Percentiles rank a stretch among this genome's conserved stretches.
These are phyloP conservation scores for Rhabditoides inermis DNA, from an alignment of 2,888 invertebrate genomes.

Conservation along the genomic window DNA sequence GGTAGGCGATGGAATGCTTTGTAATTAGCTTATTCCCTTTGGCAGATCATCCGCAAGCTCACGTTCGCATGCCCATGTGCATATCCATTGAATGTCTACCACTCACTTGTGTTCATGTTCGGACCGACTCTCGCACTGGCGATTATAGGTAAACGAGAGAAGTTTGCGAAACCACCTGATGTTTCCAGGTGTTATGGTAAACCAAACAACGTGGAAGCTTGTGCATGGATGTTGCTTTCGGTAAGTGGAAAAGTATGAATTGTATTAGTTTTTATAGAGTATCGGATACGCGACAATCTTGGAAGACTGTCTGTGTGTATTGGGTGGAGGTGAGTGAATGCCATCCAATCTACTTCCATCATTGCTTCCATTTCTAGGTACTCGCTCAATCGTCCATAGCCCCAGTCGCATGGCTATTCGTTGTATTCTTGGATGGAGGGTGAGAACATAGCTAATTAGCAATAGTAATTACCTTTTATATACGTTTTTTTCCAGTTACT, in stretches of 20 bases:
- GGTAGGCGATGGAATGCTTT: conserved; percentile 14
- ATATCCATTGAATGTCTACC: conserved; percentile 39
- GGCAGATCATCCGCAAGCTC: conserved; percentile 37
- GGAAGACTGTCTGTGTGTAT: conserved; percentile 32
- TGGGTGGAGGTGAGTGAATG: conserved; percentile 30
- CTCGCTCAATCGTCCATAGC: conserved; percentile 34
- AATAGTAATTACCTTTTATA: conserved; percentile 1
- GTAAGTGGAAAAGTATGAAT: conserved; percentile 11
- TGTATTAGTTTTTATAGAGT: conserved; percentile 12
- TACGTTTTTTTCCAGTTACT: conserved; percentile 22
- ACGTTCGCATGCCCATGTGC: conserved; percentile 45
- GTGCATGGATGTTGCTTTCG: conserved; percentile 40
- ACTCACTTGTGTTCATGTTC: conserved; percentile 36
- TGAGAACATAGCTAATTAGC: neutral
- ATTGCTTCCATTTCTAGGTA: conserved; percentile 8
- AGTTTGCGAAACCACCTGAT: conserved; percentile 5
- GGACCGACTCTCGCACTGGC: conserved; percentile 13
- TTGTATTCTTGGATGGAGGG: conserved; percentile 42
- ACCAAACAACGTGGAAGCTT: conserved; percentile 44
- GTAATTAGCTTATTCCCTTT: neutral
- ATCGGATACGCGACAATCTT: conserved; percentile 27
- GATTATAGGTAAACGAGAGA: conserved; percentile 1
- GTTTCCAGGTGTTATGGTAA: conserved; percentile 29
- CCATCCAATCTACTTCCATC: neutral
- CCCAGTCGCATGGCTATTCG: conserved; percentile 44